A percentile compares a stretch with the other conserved stretches of the same genome.
Evolutionary conservation across 2,113 vertebrate genomes (phyloP).

Genomic region (Lagopus muta): DNA sequence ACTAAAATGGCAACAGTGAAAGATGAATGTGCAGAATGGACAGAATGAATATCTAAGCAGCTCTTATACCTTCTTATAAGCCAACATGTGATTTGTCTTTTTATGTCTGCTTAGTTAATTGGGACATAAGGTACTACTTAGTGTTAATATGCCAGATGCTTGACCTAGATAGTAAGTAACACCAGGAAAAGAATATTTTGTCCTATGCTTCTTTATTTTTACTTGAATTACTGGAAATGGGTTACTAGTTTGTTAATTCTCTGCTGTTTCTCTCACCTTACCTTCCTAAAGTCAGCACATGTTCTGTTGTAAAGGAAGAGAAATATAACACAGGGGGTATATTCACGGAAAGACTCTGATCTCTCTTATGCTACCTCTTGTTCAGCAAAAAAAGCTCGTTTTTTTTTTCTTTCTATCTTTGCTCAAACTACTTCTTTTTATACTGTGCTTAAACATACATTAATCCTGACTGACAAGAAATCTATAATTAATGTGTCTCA

Average conservation of each 20-base stretch:
- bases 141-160: not conserved
- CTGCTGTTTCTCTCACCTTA: not conserved
- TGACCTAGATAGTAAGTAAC: slow-evolving; percentile 3
- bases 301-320: not conserved
- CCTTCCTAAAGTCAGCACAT: not conserved
- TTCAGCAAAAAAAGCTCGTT: not conserved
- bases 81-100: not conserved
- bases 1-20: not conserved
- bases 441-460: not conserved
- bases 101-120: not conserved
- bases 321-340: not conserved
- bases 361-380: not conserved
- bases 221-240: not conserved
- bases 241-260: not conserved
- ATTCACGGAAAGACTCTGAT: not conserved
- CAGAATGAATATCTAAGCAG: not conserved
- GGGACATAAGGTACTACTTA: not conserved
- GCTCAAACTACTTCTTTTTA: not conserved
- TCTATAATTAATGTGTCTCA: slow-evolving; percentile 61
- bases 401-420: not conserved
- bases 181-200: not conserved
- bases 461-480: slow-evolving; percentile 56
- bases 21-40: not conserved
- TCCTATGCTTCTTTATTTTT: not conserved
- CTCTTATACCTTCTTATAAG: not conserved